Base-by-base conservation (phyloP, 2,797 vertebrate species). In the Protonibea diacanthus region DNA sequence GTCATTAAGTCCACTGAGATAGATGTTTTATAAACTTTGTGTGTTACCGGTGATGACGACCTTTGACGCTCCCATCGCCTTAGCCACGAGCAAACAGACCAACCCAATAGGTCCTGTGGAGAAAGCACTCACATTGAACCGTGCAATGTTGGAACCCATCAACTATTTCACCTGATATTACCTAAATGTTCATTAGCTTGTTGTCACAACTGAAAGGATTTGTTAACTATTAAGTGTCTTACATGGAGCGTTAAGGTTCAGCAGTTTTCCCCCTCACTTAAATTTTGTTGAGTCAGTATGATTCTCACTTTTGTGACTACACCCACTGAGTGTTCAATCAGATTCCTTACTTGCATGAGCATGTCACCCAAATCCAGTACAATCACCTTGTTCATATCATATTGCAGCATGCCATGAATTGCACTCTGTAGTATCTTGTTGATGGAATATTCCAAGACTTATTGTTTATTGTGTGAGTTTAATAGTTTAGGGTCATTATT, bases 201-300 rank as follows among this genome's bases (percentile, higher is more conserved):
- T 81, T 90, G 83, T 74, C 17, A 13, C 15, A 23, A 10, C 42
- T 44, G 4, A 25, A 38, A 18, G 20, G 2, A 23, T 29, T 5
- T 27, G 78, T 90, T 84, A 86, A 78, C 73, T 55, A 89, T 85
- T 82, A 81, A 80, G 6, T 2, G 12, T 57, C 15, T 68, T 55
- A 21, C 8, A 17, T 51, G 29, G 6, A 10, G 6, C 3, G 15
- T 74, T 69, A 44, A 14, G 56, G 78, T 74, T 82, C 83, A 87
- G 12, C 58, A 57, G 63, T 51, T 73, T 74, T 64, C 12, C 7
- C n/a, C 29, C 14, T 55, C 48, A 45, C 21, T 61, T 3, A 13
- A 29, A 58, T 71, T 80, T 71, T 82, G 80, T 33, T 0, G 21
- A 86, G 64, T 76, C 83, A 84, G 72, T n/a, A 38, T 74, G 62